These are phyloP conservation scores for Montipora foliosa DNA, from an alignment of 64 coral and sea anemone genomes.

Conservation along the genomic window DNA sequence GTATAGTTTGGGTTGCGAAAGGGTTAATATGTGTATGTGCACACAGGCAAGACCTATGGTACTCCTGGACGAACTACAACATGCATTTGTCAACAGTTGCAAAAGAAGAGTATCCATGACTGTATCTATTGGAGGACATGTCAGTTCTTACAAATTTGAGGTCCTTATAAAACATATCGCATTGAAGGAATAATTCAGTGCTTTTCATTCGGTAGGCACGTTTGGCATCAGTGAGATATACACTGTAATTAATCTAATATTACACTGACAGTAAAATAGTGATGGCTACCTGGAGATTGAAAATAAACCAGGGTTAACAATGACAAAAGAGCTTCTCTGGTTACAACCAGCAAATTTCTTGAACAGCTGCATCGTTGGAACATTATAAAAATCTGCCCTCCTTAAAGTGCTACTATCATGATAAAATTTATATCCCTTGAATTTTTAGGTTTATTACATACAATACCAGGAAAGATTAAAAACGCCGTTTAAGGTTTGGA, in stretches of 20 bases:
- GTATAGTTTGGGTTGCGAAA: neutral
- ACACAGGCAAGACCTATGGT: neutral
- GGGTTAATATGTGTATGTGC: neutral
- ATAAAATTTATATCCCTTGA: too few relatives aligned
- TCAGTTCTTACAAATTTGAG: neutral
- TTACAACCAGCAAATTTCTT: neutral
- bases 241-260: neutral
- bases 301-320: neutral
- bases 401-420: too few relatives aligned
- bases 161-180: neutral
- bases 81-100: slow-evolving; percentile 13
- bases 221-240: neutral
- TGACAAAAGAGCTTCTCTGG: neutral
- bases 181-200: neutral
- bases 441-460: too few relatives aligned
- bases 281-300: neutral
- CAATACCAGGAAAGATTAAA: too few relatives aligned
- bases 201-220: neutral
- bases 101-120: neutral
- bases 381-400: too few relatives aligned
- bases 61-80: slow-evolving; percentile 47
- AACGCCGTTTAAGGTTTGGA: too few relatives aligned
- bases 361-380: too few relatives aligned
- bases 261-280: neutral
- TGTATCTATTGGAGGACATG: too few relatives aligned